Base-by-base conservation (phyloP, 2,797 vertebrate genomes). In the Anas georgica region DNA sequence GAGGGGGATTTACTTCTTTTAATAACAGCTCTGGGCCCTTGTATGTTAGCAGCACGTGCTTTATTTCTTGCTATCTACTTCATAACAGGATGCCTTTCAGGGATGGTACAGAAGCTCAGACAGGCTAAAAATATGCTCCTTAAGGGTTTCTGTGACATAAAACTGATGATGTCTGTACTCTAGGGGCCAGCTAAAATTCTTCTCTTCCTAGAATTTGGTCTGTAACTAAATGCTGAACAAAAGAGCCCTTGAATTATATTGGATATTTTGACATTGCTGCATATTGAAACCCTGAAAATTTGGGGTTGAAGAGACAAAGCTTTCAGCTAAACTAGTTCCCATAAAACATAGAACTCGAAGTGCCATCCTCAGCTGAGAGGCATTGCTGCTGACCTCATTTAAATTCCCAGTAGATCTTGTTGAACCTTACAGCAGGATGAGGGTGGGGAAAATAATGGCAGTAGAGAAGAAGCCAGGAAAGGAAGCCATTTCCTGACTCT, bases 71-170 rank as follows among this genome's bases (percentile, higher is more conserved):
- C 73, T 93, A 91, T 86, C 78, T 91, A 23, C 89, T 94, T 93
- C 73, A 48, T 62, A 91, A 89, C 67, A 90, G 87, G 39, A 91
- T 94, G 91, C 92, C 80, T 95, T 96, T 95, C 46, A 91, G 85
- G 86, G 70, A 46, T 68, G 50, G 41, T 83, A 28, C 43, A 93
- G 83, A 89, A 91, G 48, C 68, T 95, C 43, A 82, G 73, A 94
- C 52, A 69, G 59, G 48, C 84, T 96, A 84, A 97, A 95, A 96
- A 95, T 91, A 86, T 3, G 7, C 55, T 79, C 56, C 88, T 88
- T 68, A 83, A 90, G 74, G 83, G 70, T 83, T 95, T 94, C 59
- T 91, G 82, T 80, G 87, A 52, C 64, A 64, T 48, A 86, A 90
- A 92, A 95, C 63, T 82, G 80, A 86, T 88, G 89, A 92, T 50